Conservation (phyloP, 2,113 vertebrate genomes). For the Fulmarus glacialis region DNA sequence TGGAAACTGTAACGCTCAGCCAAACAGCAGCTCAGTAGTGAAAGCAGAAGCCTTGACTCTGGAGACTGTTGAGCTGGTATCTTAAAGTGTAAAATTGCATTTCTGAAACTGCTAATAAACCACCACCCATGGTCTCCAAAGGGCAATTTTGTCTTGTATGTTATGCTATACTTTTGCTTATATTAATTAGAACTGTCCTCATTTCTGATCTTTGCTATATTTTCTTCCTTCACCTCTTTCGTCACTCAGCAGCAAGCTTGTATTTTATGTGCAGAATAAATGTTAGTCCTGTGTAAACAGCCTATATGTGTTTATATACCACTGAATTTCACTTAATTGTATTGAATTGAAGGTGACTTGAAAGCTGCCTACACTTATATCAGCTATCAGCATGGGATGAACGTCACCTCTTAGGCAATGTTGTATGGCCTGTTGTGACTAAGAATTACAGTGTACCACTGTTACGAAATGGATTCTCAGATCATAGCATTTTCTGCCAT, state of each 20-base stretch:
- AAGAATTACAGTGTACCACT: background rate
- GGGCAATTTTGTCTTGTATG: background rate
- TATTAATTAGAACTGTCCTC: slow-evolving; percentile 3
- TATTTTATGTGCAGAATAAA: background rate
- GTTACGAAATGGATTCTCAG: background rate
- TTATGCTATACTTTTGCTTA: background rate
- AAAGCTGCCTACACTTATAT: background rate
- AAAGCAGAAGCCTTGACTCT: slow-evolving; percentile 37
- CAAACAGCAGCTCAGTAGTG: slow-evolving; percentile 18
- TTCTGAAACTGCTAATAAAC: slow-evolving; percentile 51
- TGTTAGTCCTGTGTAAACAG: background rate
- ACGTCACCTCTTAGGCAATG: background rate
- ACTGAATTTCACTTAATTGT: background rate
- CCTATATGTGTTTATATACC: background rate
- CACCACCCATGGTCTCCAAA: background rate
- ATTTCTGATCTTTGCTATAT: slow-evolving; percentile 6
- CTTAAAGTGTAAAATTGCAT: background rate
- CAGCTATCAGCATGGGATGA: background rate
- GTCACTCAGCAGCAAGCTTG: background rate
- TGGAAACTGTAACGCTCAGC: slow-evolving; percentile 20
- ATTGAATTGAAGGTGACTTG: background rate
- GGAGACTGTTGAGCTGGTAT: background rate
- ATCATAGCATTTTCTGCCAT: background rate
- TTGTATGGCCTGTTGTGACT: background rate
- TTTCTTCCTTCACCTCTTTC: background rate